Conservation (phyloP, 2,113 vertebrate species). For the Cebus imitator region DNA sequence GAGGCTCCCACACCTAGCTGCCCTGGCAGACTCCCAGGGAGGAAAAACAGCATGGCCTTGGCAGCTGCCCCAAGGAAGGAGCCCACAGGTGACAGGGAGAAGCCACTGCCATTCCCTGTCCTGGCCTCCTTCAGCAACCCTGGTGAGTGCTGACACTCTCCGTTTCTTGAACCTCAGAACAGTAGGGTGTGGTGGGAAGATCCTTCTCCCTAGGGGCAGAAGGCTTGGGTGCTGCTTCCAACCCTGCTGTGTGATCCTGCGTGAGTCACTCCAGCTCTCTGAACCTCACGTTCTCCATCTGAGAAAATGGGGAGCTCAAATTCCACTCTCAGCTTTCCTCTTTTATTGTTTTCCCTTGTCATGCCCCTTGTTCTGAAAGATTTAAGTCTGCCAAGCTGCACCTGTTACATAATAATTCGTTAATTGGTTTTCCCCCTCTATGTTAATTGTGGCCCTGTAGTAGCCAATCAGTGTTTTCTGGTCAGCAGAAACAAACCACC, state of each 20-base stretch:
- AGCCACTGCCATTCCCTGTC: conserved; percentile 18
- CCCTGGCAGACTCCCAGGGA: conserved; percentile 42
- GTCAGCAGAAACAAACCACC: not conserved
- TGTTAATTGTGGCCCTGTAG: not conserved
- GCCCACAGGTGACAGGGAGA: not conserved
- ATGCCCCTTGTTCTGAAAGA: not conserved
- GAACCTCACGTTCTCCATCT: not conserved
- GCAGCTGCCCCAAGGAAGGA: conserved; percentile 36
- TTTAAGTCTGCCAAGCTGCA: not conserved
- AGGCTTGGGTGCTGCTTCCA: not conserved
- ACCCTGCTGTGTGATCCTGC: conserved; percentile 6
- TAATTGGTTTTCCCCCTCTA: not conserved
- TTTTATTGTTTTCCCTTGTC: not conserved
- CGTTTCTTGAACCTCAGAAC: not conserved
- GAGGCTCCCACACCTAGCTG: not conserved
- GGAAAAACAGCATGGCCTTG: conserved; percentile 48
- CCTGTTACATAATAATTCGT: not conserved
- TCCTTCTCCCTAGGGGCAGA: not conserved
- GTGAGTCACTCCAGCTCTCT: not conserved
- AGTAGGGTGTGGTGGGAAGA: not conserved
- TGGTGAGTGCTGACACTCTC: conserved; percentile 53
- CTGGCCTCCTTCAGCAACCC: not conserved
- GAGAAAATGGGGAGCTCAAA: not conserved
- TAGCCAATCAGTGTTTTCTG: not conserved
- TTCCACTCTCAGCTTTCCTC: not conserved